Evolutionary conservation across 2,797 vertebrate species (phyloP).

Genomic region (Chelidonichthys spinosus): DNA sequence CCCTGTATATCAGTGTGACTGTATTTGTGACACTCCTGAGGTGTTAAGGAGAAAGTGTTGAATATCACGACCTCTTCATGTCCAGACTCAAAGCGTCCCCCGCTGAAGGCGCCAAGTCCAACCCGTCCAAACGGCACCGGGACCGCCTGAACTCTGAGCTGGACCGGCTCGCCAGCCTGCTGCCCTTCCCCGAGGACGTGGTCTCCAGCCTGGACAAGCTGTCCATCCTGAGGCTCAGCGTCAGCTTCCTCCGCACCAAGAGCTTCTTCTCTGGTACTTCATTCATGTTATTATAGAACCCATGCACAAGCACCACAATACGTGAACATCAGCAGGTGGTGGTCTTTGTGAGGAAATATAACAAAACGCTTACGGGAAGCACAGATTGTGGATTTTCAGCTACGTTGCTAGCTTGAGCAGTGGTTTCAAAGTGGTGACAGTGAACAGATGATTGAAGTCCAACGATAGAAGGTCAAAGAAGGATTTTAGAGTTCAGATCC

Average conservation of each 20-base stretch:
- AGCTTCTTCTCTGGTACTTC: slow-evolving; percentile 79
- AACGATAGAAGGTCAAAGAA: slow-evolving; percentile 14
- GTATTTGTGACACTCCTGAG: neutral
- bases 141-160: slow-evolving; percentile 84
- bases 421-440: neutral
- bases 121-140: slow-evolving; percentile 82
- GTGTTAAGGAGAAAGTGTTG: neutral
- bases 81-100: slow-evolving; percentile 61
- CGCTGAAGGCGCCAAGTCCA: slow-evolving; percentile 72
- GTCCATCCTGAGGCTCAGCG: slow-evolving; percentile 79
- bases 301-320: too few species aligned
- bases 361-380: neutral
- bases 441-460: neutral
- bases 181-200: slow-evolving; percentile 81
- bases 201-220: slow-evolving; percentile 83
- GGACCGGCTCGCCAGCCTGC: slow-evolving; percentile 79
- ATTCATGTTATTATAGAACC: too few species aligned
- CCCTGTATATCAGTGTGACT: neutral
- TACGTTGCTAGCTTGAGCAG: neutral
- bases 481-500: neutral
- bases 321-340: too few species aligned
- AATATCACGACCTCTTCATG: neutral
- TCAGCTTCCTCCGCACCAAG: slow-evolving; percentile 80
- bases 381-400: fast-evolving
- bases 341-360: neutral